Conservation (phyloP, 2,797 vertebrate species). For the Onychomys torridus region DNA sequence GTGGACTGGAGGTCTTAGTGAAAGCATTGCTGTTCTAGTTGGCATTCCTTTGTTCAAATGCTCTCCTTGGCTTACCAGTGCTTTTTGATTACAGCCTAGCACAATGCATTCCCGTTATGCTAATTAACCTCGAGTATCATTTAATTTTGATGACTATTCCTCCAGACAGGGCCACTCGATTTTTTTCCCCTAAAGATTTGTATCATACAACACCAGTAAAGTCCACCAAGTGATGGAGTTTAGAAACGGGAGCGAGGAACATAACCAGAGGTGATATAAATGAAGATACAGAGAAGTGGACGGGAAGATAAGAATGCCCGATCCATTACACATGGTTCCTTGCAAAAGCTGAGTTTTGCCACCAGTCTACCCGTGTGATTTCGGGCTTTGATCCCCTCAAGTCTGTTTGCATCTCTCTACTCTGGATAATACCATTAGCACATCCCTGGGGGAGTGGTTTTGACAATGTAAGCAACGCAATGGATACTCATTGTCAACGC, state of each 20-base stretch:
- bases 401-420: background rate
- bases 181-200: background rate
- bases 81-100: background rate
- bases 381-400: background rate
- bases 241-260: background rate
- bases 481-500: background rate
- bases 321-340: background rate
- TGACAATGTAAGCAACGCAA: background rate
- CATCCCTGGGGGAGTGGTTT: background rate
- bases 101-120: background rate
- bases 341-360: conserved; percentile 25
- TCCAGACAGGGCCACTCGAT: background rate
- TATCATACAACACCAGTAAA: background rate
- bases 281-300: background rate
- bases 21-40: background rate
- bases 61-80: background rate
- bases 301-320: background rate
- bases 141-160: background rate
- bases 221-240: background rate
- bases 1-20: background rate
- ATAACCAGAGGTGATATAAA: background rate
- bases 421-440: background rate
- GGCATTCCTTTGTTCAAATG: background rate
- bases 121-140: background rate
- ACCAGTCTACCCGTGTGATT: background rate